Percentiles rank a stretch among this genome's conserved stretches.
phyloP scores from a whole-genome alignment of 2,888 invertebrate species.

The Lasiommata megera region DNA sequence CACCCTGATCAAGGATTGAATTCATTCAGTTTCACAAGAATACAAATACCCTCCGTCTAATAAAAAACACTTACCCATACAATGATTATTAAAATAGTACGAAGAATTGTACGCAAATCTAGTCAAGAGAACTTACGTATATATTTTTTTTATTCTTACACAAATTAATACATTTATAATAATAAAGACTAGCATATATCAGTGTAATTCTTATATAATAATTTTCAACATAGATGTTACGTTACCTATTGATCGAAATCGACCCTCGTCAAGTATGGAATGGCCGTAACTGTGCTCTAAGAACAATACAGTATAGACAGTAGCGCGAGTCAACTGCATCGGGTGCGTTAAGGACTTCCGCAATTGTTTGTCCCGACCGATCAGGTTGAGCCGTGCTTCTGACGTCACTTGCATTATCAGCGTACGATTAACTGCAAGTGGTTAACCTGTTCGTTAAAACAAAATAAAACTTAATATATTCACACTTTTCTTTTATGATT shows the following conservation, averaged over 20 bases:
- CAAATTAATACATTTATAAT: slow-evolving; percentile 58
- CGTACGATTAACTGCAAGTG: too few relatives aligned
- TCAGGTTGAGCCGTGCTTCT: too few relatives aligned
- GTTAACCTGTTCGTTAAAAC: too few relatives aligned
- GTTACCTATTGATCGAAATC: slow-evolving; percentile 38
- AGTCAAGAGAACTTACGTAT: slow-evolving; percentile 61
- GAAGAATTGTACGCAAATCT: slow-evolving; percentile 51
- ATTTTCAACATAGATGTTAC: slow-evolving; percentile 52
- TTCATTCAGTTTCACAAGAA: slow-evolving; percentile 23
- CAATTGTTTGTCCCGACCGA: too few relatives aligned
- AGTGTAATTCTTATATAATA: slow-evolving; percentile 56
- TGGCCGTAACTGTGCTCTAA: neutral
- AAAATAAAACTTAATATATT: too few relatives aligned
- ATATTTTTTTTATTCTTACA: slow-evolving; percentile 52
- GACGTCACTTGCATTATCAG: too few relatives aligned
- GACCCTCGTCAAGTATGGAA: slow-evolving; percentile 32
- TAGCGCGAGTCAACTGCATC: too few relatives aligned
- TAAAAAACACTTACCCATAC: slow-evolving; percentile 53
- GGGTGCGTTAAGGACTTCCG: too few relatives aligned
- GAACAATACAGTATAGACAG: neutral
- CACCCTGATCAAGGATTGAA: slow-evolving; percentile 15
- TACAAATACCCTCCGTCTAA: slow-evolving; percentile 36
- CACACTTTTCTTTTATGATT: too few relatives aligned
- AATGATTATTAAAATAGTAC: slow-evolving; percentile 58
- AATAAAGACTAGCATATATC: slow-evolving; percentile 80